These are phyloP conservation scores for Paradisaea rubra DNA, from an alignment of 2,113 vertebrate species.

Conservation along the genomic window DNA sequence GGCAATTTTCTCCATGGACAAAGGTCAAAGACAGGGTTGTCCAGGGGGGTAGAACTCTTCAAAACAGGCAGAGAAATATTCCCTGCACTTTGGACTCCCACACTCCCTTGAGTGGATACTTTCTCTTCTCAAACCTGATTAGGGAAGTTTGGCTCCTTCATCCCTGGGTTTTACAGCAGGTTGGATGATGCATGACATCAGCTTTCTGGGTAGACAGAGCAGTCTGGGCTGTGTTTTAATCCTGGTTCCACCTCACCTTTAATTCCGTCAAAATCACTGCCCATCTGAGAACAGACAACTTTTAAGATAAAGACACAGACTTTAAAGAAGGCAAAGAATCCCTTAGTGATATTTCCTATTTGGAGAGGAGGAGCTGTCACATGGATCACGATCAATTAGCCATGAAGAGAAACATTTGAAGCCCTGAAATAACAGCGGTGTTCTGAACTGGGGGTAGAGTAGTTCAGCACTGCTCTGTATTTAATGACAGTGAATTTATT, in stretches of 20 bases:
- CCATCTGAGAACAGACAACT: not conserved
- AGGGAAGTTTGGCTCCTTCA: not conserved
- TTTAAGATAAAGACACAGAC: not conserved
- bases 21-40: too few species aligned
- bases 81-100: too few species aligned
- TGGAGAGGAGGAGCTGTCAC: not conserved
- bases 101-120: not conserved
- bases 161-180: not conserved
- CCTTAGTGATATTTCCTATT: not conserved
- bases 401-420: slow-evolving; percentile 23
- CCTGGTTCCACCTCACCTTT: not conserved
- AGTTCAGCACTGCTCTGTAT: not conserved
- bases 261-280: not conserved
- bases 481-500: slow-evolving; percentile 16
- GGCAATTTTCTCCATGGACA: too few species aligned
- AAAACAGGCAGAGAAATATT: too few species aligned
- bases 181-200: not conserved
- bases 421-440: not conserved
- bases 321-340: not conserved
- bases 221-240: not conserved
- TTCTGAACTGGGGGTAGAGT: not conserved
- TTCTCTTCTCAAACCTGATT: not conserved
- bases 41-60: too few species aligned
- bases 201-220: not conserved
- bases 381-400: not conserved